Conservation (phyloP, 2,113 vertebrate species). For the Microtus oregoni region DNA sequence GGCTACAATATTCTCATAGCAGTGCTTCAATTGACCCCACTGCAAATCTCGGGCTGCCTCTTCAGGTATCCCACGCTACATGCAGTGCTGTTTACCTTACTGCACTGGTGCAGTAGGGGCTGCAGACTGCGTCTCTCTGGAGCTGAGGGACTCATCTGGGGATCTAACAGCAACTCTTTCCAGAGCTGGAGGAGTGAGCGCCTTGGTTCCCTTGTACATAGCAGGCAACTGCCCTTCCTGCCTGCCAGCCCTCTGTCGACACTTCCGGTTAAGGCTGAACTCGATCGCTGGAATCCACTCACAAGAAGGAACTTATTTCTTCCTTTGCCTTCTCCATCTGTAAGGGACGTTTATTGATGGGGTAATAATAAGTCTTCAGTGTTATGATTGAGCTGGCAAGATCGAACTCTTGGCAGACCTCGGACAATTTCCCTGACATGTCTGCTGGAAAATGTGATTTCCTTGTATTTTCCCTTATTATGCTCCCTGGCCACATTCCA, state of each 20-base stretch:
- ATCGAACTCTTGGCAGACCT: slow-evolving; percentile 8
- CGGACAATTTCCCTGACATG: slow-evolving; percentile 4
- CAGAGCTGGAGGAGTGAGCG: not conserved
- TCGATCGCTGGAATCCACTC: not conserved
- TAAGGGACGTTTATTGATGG: slow-evolving; percentile 22
- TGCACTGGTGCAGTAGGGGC: not conserved
- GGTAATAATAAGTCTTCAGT: slow-evolving; percentile 24
- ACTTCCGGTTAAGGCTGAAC: not conserved
- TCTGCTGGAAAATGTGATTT: slow-evolving; percentile 54
- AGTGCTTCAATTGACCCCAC: accelerated
- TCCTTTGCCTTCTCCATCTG: not conserved
- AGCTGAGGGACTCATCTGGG: not conserved
- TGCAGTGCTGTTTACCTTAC: not conserved
- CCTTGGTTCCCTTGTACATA: not conserved
- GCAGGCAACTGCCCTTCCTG: not conserved
- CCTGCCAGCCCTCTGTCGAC: not conserved
- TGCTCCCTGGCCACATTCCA: not conserved
- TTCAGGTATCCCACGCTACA: not conserved
- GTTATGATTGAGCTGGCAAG: slow-evolving; percentile 26
- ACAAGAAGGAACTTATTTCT: not conserved
- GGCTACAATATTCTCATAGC: not conserved
- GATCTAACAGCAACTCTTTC: not conserved
- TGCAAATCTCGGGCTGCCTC: not conserved
- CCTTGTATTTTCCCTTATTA: slow-evolving; percentile 30
- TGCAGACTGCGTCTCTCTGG: not conserved